phyloP scores from a whole-genome alignment of 2,888 invertebrate genomes.

The Chalcis sispes region DNA sequence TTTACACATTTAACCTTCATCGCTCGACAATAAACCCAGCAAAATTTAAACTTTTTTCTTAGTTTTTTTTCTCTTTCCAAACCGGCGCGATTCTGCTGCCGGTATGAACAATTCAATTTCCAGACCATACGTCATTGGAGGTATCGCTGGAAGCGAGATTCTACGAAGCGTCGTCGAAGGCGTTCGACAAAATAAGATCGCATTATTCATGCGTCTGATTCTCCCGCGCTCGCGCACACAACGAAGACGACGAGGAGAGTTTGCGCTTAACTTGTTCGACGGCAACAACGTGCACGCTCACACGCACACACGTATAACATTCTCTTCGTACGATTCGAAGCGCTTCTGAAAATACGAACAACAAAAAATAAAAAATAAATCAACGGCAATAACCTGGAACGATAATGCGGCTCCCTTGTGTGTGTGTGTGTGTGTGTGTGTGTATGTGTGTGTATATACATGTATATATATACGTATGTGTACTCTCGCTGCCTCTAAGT shows the following conservation, averaged over 20 bases:
- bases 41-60: no score
- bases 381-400: neutral
- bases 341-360: neutral
- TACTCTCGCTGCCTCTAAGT: slow-evolving; percentile 9
- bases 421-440: slow-evolving; percentile 10
- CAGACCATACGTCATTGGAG: slow-evolving; percentile 14
- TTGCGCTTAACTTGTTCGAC: slow-evolving; percentile 32
- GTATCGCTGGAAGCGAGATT: slow-evolving; percentile 50
- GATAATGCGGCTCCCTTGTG: neutral
- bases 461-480: slow-evolving; percentile 6
- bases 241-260: no score
- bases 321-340: no score
- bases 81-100: neutral
- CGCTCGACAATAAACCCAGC: no score
- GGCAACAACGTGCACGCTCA: neutral
- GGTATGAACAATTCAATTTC: slow-evolving; percentile 47
- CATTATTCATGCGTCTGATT: slow-evolving; percentile 59
- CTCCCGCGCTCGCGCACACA: slow-evolving; percentile 23
- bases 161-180: slow-evolving; percentile 42
- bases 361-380: neutral
- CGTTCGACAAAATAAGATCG: slow-evolving; percentile 52
- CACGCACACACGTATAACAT: no score
- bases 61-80: neutral
- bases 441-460: no score
- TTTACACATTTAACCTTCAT: no score